Evolutionary conservation across 2,888 invertebrate genomes (phyloP), one percentile per base, ranked within the genome.

Genomic region (Halocaridina rubra): DNA sequence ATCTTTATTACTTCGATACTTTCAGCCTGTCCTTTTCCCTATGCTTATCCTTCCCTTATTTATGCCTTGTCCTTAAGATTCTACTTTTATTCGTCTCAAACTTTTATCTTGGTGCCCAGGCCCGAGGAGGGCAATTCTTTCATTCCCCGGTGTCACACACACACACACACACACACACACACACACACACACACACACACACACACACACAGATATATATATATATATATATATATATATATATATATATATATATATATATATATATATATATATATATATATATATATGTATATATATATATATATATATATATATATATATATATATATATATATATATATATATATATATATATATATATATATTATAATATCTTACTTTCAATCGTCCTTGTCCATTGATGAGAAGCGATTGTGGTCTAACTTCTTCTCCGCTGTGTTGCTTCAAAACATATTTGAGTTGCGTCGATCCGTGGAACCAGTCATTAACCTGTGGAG

Each of bases 381-480:
- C 53, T 19, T 53, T 53, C n/a, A n/a, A 19, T 4, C 10, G 91
- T 0, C 96, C 96, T 7, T 94, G 92, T 3, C 97, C 97, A 90
- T 97, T 97, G 84, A 97, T 93, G 13, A 97, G 92, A 46, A 97
- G 91, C 13, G 95, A 95, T 0, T 94, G 93, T 0, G 97, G 96
- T 89, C 96, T 96, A 90, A 97, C 97, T 89, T 95, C 94, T 0
- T 95, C 96, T n/a, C 92, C 92, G 0, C 95, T 94, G 90, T 97
- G 96, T 90, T 96, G 96, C 90, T 97, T 97, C 16, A 94, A 93
- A 0, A 95, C 92, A 91, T 96, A 97, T 91, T 94, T 95, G 1
- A 93, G 93, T 19, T 94, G 92, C 0, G 95, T 94, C 3, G 94
- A 91, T 87, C 93, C 93, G 89, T 95, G 94, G 67, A 94, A 93